Conservation (phyloP, 2,113 vertebrate genomes). For the Mola mola region DNA sequence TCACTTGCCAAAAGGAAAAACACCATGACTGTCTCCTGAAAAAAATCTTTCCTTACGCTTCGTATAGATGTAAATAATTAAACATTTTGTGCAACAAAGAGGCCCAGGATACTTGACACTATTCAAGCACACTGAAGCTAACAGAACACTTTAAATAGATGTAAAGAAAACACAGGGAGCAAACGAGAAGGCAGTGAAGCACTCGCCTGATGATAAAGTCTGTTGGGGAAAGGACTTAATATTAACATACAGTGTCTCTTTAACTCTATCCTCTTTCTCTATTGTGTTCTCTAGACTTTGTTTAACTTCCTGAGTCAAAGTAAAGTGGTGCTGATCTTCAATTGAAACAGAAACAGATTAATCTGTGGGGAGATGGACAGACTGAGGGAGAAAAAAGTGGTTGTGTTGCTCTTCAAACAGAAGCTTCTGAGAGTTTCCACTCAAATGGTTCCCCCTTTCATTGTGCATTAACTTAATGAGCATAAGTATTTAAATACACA, state of each 20-base stretch:
- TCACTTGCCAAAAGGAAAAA: no score
- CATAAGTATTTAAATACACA: conserved; percentile 74
- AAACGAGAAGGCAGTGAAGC: conserved; percentile 37
- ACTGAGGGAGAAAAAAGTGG: conserved; percentile 42
- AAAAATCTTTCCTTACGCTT: no score
- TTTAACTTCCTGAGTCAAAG: conserved; percentile 67
- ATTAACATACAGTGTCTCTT: conserved; percentile 65
- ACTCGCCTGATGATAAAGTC: conserved; percentile 44
- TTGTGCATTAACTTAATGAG: conserved; percentile 76
- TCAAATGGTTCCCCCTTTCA: conserved; percentile 70
- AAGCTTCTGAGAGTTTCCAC: conserved; percentile 69
- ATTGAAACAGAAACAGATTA: conserved; percentile 71
- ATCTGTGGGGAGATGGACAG: conserved; percentile 62
- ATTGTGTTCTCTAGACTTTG: conserved; percentile 65
- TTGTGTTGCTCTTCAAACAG: conserved; percentile 66
- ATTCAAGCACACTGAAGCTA: conserved; percentile 70
- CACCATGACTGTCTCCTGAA: no score
- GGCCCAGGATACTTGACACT: conserved; percentile 85
- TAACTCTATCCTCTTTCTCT: conserved; percentile 52
- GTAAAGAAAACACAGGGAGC: conserved; percentile 18
- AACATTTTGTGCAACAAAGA: no score
- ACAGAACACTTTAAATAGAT: conserved; percentile 5
- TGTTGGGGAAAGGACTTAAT: conserved; percentile 66
- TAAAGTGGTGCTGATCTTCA: conserved; percentile 70
- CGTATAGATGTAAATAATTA: no score